These are phyloP conservation scores for Semnornis frantzii DNA, from an alignment of 2,113 vertebrate species.

Conservation along the genomic window DNA sequence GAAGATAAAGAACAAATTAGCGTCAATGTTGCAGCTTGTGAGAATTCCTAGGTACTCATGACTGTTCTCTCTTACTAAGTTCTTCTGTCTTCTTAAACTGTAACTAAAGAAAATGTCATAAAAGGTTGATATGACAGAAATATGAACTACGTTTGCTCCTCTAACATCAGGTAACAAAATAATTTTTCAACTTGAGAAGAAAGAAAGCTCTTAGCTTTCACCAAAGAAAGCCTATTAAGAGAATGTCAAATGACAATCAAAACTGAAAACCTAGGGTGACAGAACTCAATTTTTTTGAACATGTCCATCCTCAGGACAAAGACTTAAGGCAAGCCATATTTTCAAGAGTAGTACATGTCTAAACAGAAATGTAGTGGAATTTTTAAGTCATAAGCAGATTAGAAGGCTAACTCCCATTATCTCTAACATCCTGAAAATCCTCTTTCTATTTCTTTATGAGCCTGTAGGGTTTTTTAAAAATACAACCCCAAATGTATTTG, in stretches of 20 bases:
- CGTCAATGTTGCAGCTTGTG: background rate
- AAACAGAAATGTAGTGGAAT: background rate
- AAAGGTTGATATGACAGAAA: background rate
- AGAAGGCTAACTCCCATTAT: conserved; percentile 11
- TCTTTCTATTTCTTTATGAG: background rate
- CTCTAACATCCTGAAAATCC: background rate
- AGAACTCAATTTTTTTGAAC: background rate
- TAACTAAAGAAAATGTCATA: background rate
- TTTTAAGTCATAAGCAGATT: conserved; percentile 26
- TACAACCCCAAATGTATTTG: background rate
- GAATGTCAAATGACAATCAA: background rate
- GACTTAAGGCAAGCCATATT: background rate
- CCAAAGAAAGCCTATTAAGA: background rate
- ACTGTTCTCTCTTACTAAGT: background rate
- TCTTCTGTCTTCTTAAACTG: background rate
- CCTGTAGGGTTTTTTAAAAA: background rate
- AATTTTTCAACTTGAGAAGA: background rate
- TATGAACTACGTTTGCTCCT: background rate
- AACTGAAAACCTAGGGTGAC: background rate
- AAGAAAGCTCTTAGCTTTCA: background rate
- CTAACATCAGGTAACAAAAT: background rate
- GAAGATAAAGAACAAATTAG: background rate
- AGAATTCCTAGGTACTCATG: background rate
- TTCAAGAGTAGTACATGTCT: background rate
- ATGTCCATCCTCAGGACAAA: background rate